Conservation (phyloP, 2,113 vertebrate species). For the Ophthalmolycus amberensis region DNA sequence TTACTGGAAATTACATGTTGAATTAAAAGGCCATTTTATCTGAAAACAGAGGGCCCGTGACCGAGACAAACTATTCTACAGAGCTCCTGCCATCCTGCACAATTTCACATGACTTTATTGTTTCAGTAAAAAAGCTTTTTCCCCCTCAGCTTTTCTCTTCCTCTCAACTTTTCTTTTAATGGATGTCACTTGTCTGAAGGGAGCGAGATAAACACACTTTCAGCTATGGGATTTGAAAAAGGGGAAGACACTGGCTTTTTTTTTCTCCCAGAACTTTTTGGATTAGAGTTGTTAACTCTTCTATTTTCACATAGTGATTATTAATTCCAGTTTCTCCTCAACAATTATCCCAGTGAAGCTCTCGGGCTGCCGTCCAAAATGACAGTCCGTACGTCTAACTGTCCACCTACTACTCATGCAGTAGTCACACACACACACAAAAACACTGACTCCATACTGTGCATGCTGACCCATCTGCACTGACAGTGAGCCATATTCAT, state of each 20-base stretch:
- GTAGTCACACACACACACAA: conserved; percentile 25
- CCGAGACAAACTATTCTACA: conserved; percentile 48
- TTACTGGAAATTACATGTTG: conserved; percentile 72
- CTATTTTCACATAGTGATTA: conserved; percentile 34
- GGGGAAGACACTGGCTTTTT: conserved; percentile 19
- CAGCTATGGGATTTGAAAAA: conserved; percentile 40
- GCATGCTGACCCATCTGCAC: conserved; percentile 32
- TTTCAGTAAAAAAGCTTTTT: conserved; percentile 65
- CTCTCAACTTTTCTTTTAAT: conserved; percentile 71
- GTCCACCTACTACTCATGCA: conserved; percentile 28
- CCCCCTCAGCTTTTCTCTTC: conserved; percentile 44
- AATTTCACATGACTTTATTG: conserved; percentile 68
- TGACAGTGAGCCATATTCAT: conserved; percentile 19
- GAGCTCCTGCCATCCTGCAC: conserved; percentile 55
- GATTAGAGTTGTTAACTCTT: conserved; percentile 38
- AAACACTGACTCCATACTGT: conserved; percentile 21
- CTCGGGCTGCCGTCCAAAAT: conserved; percentile 37
- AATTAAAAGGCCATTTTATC: conserved; percentile 75
- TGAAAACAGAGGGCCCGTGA: conserved; percentile 65
- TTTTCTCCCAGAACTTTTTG: conserved; percentile 41
- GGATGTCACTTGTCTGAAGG: conserved; percentile 67
- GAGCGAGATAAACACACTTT: conserved; percentile 68
- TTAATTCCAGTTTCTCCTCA: conserved; percentile 37
- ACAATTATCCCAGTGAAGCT: conserved; percentile 26
- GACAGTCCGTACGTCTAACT: conserved; percentile 34